Percentiles rank a stretch among this genome's conserved stretches.
phyloP scores from a whole-genome alignment of 2,797 vertebrate genomes.

The Aythya fuligula region DNA sequence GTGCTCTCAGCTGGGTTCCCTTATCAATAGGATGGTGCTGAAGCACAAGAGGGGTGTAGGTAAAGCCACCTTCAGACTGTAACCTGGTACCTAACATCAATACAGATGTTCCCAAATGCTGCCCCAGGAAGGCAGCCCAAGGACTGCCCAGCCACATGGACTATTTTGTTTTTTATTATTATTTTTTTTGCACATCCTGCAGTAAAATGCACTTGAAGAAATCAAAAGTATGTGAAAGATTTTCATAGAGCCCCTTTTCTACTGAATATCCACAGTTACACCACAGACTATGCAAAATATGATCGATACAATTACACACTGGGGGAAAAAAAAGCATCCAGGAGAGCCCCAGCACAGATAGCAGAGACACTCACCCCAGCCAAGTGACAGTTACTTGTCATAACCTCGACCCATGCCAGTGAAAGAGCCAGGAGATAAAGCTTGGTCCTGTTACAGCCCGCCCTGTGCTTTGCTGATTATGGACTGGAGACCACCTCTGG shows the following conservation, averaged over 20 bases:
- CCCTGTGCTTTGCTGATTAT: neutral
- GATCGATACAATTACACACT: neutral
- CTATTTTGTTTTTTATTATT: too few species aligned
- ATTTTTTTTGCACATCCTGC: neutral
- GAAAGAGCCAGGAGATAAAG: neutral
- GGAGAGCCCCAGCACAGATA: neutral
- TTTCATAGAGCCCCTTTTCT: neutral
- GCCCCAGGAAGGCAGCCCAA: neutral
- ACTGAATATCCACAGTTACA: neutral
- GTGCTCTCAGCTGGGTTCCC: fast-evolving
- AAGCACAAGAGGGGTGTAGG: neutral
- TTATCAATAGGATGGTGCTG: fast-evolving
- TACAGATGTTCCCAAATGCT: neutral
- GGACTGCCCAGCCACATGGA: neutral
- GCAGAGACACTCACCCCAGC: neutral
- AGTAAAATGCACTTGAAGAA: neutral
- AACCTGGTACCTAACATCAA: neutral
- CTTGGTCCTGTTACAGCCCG: neutral
- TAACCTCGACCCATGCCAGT: neutral
- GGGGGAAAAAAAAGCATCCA: neutral
- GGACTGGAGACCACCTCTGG: neutral
- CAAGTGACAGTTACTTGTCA: neutral
- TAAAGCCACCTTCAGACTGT: neutral
- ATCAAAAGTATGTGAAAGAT: neutral
- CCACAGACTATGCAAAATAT: neutral